phyloP scores from a whole-genome alignment of 2,113 vertebrate genomes.

The Trinectes maculatus region DNA sequence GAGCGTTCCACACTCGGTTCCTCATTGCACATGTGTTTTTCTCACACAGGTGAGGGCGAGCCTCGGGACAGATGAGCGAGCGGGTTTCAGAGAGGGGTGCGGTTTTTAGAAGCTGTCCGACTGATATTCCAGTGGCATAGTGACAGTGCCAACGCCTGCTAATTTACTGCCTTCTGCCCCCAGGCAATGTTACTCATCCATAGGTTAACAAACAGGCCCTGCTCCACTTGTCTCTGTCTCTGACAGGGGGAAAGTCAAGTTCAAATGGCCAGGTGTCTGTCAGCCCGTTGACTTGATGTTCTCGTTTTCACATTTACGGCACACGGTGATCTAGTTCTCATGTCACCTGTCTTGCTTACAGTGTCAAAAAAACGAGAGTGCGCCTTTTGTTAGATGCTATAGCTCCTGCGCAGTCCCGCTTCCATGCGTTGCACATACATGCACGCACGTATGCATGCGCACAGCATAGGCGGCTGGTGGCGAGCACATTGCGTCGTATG shows the following conservation, averaged over 20 bases:
- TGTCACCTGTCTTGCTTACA: conserved; percentile 51
- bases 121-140: conserved; percentile 64
- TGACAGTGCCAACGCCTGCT: conserved; percentile 69
- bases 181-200: conserved; percentile 72
- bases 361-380: conserved; percentile 30
- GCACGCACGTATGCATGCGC: conserved; percentile 7
- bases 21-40: conserved; percentile 52
- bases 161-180: conserved; percentile 69
- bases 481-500: conserved; percentile 48
- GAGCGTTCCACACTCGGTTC: conserved; percentile 41
- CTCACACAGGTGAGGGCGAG: conserved; percentile 67
- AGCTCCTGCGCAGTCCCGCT: conserved; percentile 22
- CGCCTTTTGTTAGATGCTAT: conserved; percentile 26
- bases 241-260: conserved; percentile 42
- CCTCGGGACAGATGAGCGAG: conserved; percentile 51
- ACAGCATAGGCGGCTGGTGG: not conserved
- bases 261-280: conserved; percentile 71
- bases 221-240: conserved; percentile 30
- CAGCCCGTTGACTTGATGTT: conserved; percentile 19
- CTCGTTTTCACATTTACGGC: conserved; percentile 11
- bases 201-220: conserved; percentile 69
- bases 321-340: conserved; percentile 15
- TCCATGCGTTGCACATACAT: conserved; percentile 41
- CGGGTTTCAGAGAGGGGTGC: conserved; percentile 50
- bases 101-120: conserved; percentile 68